A percentile compares a stretch with the other conserved stretches of the same genome.
phyloP scores from a whole-genome alignment of 2,888 invertebrate species.

The Drosophila atripex region DNA sequence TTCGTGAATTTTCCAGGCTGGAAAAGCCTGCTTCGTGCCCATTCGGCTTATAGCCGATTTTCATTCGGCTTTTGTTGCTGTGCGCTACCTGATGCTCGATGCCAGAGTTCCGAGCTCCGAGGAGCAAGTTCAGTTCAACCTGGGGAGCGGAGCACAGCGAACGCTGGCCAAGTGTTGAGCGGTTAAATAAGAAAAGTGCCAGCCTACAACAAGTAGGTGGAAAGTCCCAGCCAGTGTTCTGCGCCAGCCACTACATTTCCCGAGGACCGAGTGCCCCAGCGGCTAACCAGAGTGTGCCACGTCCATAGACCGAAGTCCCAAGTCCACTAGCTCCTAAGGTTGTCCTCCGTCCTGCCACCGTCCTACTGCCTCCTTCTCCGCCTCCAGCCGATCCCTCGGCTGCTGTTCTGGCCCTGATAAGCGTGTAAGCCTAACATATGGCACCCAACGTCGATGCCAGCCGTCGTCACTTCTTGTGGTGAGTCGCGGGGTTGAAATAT shows the following conservation, averaged over 20 bases:
- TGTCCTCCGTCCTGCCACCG: not conserved
- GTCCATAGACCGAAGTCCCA: conserved; percentile 8
- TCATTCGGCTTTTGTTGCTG: conserved; percentile 22
- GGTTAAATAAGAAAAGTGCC: conserved; percentile 81
- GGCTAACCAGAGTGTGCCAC: conserved; percentile 17
- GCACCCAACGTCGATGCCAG: conserved; percentile 66
- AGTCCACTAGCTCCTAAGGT: not conserved
- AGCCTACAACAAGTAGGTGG: conserved; percentile 68
- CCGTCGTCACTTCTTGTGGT: conserved; percentile 62
- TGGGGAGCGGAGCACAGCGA: conserved; percentile 81
- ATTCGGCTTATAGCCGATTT: conserved; percentile 8
- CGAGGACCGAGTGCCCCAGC: conserved; percentile 49
- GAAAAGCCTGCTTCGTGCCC: conserved; percentile 10
- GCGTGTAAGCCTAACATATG: conserved; percentile 66
- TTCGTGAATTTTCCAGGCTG: conserved; percentile 33
- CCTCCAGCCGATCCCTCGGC: not conserved
- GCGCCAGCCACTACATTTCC: conserved; percentile 68
- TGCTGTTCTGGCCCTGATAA: conserved; percentile 37
- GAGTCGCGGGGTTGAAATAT: conserved; percentile 47
- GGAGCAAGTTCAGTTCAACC: conserved; percentile 78
- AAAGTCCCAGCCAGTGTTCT: conserved; percentile 71
- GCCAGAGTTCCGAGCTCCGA: conserved; percentile 2
- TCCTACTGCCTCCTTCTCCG: not conserved
- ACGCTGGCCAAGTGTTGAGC: conserved; percentile 78
- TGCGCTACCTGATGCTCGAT: conserved; percentile 78